Percentiles rank a stretch among this genome's conserved stretches.
These are phyloP conservation scores for Neogobius melanostomus DNA, from an alignment of 2,113 vertebrate genomes.

Conservation along the genomic window DNA sequence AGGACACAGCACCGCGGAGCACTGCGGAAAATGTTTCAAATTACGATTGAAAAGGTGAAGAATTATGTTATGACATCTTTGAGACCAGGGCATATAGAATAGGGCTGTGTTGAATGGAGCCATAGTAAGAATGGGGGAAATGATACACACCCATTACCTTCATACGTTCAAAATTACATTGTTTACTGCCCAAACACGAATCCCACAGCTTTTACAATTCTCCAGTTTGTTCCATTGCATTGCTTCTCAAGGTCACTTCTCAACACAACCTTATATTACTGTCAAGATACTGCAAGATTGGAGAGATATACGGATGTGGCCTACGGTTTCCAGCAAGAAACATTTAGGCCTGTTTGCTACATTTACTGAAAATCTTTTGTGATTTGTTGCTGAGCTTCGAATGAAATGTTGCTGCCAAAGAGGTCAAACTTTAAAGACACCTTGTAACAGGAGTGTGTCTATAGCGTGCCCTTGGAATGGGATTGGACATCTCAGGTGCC, in stretches of 20 bases:
- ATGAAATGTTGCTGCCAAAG: neutral
- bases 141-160: neutral
- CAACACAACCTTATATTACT: constrained; percentile 5
- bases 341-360: neutral
- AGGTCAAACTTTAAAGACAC: neutral
- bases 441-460: neutral
- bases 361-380: neutral
- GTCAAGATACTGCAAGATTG: neutral
- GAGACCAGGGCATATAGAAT: neutral
- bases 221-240: constrained; percentile 8
- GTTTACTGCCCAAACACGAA: constrained; percentile 11
- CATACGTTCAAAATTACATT: neutral
- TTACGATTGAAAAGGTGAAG: neutral
- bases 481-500: too few relatives aligned
- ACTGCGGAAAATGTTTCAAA: constrained; percentile 13
- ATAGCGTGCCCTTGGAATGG: too few relatives aligned
- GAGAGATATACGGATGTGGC: neutral
- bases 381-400: neutral
- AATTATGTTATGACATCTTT: neutral
- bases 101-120: neutral
- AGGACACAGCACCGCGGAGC: constrained; percentile 4
- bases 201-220: neutral
- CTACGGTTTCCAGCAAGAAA: neutral
- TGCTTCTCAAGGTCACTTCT: constrained; percentile 29
- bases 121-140: neutral